Evolutionary conservation across 2,113 vertebrate genomes (phyloP).

Genomic region (Genyomyrus donnyi): DNA sequence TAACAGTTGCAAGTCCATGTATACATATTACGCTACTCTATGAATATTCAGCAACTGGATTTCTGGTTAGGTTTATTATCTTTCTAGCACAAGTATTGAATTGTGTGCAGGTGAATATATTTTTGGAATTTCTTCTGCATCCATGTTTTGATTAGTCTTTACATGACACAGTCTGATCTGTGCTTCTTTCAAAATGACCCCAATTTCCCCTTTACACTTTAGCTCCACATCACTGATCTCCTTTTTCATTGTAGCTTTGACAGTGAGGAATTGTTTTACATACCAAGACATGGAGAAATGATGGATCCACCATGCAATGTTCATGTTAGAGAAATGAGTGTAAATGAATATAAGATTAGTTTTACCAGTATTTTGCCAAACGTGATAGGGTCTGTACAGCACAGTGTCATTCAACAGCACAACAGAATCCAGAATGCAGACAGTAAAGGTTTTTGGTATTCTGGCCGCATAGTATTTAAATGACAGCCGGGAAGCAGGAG

Average conservation of each 20-base stretch:
- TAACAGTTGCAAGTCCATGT: not conserved
- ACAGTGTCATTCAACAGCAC: not conserved
- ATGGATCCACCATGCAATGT: not conserved
- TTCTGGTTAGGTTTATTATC: not conserved
- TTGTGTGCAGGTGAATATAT: not conserved
- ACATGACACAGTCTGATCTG: not conserved
- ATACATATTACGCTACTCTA: not conserved
- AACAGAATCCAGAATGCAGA: not conserved
- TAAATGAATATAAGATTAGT: not conserved
- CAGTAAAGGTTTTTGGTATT: not conserved
- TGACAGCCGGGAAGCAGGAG: not conserved
- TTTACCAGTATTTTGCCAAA: not conserved
- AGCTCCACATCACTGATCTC: not conserved
- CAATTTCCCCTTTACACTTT: not conserved
- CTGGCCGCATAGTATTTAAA: slow-evolving; percentile 17
- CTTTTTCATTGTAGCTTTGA: not conserved
- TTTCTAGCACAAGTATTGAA: not conserved
- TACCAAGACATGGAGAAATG: not conserved
- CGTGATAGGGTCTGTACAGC: not conserved
- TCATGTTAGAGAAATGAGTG: not conserved
- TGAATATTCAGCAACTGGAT: not conserved
- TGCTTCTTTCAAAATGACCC: not conserved
- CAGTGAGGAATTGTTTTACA: not conserved
- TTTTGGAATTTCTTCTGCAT: not conserved
- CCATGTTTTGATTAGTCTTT: slow-evolving; percentile 1